phyloP scores from a whole-genome alignment of 37 sponge, comb jelly and placozoan species.

The Diacarnus erythraeanus region DNA sequence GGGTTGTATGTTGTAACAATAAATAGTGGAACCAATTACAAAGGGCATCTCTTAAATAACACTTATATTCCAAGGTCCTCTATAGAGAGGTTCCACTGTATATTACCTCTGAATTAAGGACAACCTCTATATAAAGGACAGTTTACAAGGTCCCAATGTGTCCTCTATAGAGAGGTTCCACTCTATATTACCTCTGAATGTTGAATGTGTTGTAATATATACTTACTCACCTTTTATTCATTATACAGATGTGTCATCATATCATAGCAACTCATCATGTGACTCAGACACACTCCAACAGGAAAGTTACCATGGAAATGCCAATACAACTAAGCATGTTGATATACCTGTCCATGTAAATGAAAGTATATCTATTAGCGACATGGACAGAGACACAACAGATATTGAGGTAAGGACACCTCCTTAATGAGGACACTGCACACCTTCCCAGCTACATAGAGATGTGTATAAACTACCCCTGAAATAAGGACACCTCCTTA shows the following conservation, averaged over 20 bases:
- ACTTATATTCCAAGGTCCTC: too few species aligned
- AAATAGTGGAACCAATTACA: too few species aligned
- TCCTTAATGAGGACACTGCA: neutral
- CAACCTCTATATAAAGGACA: too few species aligned
- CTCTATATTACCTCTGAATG: too few species aligned
- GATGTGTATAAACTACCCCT: neutral
- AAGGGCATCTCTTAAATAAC: too few species aligned
- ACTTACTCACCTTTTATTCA: neutral
- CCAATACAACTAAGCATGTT: neutral
- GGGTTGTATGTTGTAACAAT: too few species aligned
- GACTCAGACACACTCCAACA: slow-evolving; percentile 46
- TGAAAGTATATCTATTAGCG: slow-evolving; percentile 55
- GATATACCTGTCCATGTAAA: slow-evolving; percentile 17
- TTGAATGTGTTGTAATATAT: neutral
- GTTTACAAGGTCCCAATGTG: too few species aligned
- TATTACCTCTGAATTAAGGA: too few species aligned
- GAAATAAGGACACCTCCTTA: neutral
- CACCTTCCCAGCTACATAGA: neutral
- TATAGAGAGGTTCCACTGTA: too few species aligned
- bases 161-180: too few species aligned
- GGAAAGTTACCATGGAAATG: slow-evolving; percentile 16
- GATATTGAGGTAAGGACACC: slow-evolving; percentile 40
- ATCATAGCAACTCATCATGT: slow-evolving; percentile 49
- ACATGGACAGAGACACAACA: slow-evolving; percentile 47
- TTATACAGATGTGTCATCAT: slow-evolving; percentile 4